phyloP scores from a whole-genome alignment of 2,888 invertebrate genomes.

The Punctoribates punctum region DNA sequence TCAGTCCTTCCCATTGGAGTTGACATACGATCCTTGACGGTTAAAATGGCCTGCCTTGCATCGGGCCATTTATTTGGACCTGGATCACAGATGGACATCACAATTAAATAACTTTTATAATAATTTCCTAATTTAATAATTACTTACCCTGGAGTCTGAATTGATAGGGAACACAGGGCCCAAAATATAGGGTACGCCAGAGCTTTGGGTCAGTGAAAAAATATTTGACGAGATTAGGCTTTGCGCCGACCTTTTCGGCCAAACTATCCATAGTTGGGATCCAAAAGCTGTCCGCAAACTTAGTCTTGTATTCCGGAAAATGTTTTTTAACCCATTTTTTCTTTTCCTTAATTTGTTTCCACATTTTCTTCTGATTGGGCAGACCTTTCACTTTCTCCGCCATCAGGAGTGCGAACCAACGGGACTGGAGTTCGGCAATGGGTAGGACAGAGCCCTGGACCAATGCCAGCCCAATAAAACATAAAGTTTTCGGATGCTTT shows the following conservation, averaged over 20 bases:
- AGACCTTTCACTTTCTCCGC: conserved; percentile 51
- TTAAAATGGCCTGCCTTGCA: no score
- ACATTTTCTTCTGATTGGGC: conserved; percentile 51
- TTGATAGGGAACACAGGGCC: conserved; percentile 53
- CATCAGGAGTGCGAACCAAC: conserved; percentile 54
- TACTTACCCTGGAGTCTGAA: conserved; percentile 50
- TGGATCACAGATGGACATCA: no score
- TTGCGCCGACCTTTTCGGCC: conserved; percentile 53
- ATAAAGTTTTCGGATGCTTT: conserved; percentile 52
- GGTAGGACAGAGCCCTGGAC: conserved; percentile 57
- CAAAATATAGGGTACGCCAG: conserved; percentile 51
- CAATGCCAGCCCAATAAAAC: conserved; percentile 56
- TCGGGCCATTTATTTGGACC: no score
- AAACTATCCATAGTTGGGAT: conserved; percentile 56
- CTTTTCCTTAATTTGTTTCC: conserved; percentile 50
- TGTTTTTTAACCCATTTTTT: conserved; percentile 50
- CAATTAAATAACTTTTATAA: no score
- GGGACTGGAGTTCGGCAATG: conserved; percentile 56
- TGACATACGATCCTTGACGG: no score
- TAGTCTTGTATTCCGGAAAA: conserved; percentile 39
- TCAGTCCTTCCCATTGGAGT: no score
- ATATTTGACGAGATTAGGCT: conserved; percentile 53
- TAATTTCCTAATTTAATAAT: no score
- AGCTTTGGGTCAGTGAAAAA: conserved; percentile 50
- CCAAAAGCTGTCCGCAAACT: conserved; percentile 47